Percentiles rank a stretch among this genome's conserved stretches.
phyloP scores from a whole-genome alignment of 2,797 vertebrate genomes.

The Melanotaenia boesemani region DNA sequence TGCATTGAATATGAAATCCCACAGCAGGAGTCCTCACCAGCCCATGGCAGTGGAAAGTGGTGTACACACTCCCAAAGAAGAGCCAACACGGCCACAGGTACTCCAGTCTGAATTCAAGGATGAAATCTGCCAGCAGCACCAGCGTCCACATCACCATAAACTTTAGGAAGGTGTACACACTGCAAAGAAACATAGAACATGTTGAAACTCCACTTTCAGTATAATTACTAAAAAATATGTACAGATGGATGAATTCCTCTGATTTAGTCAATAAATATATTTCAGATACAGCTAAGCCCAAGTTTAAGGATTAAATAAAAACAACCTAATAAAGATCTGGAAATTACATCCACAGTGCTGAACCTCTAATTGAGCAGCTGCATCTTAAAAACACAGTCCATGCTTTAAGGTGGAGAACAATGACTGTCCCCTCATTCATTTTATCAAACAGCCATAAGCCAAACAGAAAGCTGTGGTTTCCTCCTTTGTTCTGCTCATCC shows the following conservation, averaged over 20 bases:
- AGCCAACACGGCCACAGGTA: slow-evolving; percentile 90
- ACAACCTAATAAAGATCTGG: not conserved
- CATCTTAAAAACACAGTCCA: slow-evolving; percentile 33
- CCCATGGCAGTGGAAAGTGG: slow-evolving; percentile 88
- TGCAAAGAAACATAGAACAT: slow-evolving; percentile 47
- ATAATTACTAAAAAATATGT: not conserved
- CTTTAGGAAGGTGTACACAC: slow-evolving; percentile 86
- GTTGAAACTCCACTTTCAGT: not conserved
- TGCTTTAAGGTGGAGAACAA: slow-evolving; percentile 48
- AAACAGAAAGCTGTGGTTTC: slow-evolving; percentile 67
- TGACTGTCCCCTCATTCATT: slow-evolving; percentile 48
- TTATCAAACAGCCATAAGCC: slow-evolving; percentile 47
- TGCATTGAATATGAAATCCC: slow-evolving; percentile 17
- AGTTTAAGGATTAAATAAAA: not conserved
- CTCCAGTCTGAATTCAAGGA: slow-evolving; percentile 87
- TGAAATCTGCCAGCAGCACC: slow-evolving; percentile 87
- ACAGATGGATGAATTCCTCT: not conserved
- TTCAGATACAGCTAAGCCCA: not conserved
- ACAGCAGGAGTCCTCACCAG: slow-evolving; percentile 77
- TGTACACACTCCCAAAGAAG: slow-evolving; percentile 87
- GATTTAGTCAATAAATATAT: slow-evolving; percentile 13
- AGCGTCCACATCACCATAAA: slow-evolving; percentile 87
- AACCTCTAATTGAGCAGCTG: slow-evolving; percentile 56
- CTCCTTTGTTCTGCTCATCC: slow-evolving; percentile 83
- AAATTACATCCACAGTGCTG: not conserved